Evolutionary conservation across 2,113 vertebrate species (phyloP).

Genomic region (Atherinomorus stipes): DNA sequence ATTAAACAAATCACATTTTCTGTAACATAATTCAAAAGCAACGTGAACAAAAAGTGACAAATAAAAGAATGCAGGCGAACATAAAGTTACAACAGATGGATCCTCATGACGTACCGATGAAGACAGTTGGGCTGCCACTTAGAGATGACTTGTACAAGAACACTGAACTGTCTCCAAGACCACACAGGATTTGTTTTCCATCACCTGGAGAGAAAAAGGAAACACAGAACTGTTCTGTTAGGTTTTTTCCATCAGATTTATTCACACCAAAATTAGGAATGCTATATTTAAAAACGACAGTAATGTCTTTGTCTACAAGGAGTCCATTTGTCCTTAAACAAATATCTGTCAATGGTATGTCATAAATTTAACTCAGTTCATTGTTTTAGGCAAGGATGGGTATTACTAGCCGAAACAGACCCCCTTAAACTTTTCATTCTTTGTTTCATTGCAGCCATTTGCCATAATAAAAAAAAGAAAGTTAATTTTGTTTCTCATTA

Average conservation of each 20-base stretch:
- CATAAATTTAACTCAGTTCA: neutral
- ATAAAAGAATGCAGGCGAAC: constrained; percentile 26
- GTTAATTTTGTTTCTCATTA: too few relatives aligned
- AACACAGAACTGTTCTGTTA: constrained; percentile 38
- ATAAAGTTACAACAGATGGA: constrained; percentile 1
- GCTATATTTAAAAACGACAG: neutral
- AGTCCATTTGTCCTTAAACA: neutral
- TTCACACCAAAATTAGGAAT: constrained; percentile 7
- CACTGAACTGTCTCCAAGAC: constrained; percentile 84
- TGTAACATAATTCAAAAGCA: neutral
- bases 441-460: too few relatives aligned
- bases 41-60: neutral
- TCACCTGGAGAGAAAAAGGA: constrained; percentile 81
- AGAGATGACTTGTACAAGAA: constrained; percentile 84
- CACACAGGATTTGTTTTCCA: constrained; percentile 87
- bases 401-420: too few relatives aligned
- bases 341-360: neutral
- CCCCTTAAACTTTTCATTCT: too few relatives aligned
- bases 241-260: constrained; percentile 32
- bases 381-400: neutral
- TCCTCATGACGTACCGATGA: constrained; percentile 82
- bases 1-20: neutral
- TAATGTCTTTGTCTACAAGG: constrained; percentile 8
- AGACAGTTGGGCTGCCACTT: constrained; percentile 73
- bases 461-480: too few relatives aligned